Conservation (phyloP, 2,797 vertebrate genomes). For the Podarcis siculus region DNA sequence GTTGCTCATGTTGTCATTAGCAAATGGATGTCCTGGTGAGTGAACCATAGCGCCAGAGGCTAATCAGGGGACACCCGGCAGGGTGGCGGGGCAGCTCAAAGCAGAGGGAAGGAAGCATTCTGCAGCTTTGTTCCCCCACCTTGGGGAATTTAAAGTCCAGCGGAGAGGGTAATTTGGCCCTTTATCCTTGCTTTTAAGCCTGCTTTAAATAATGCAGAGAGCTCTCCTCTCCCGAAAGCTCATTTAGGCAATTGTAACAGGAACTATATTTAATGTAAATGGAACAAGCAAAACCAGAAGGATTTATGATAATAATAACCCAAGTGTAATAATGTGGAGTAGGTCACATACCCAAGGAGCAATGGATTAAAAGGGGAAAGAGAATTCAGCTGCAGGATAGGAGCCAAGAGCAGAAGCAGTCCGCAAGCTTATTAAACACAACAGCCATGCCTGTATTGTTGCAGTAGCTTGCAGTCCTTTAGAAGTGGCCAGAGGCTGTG, state of each 20-base stretch:
- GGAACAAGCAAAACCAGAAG: slow-evolving; percentile 62
- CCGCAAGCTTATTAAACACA: slow-evolving; percentile 64
- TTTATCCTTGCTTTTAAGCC: neutral
- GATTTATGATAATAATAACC: slow-evolving; percentile 73
- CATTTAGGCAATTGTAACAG: slow-evolving; percentile 62
- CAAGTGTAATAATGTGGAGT: slow-evolving; percentile 61
- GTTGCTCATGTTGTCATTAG: neutral
- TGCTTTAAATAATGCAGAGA: slow-evolving; percentile 59
- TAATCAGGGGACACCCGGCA: neutral
- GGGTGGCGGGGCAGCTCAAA: neutral
- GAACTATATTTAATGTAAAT: slow-evolving; percentile 69
- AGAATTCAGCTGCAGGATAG: slow-evolving; percentile 62
- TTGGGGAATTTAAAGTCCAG: neutral
- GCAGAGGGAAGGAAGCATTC: neutral
- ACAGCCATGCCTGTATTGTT: slow-evolving; percentile 39
- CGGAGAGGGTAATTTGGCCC: slow-evolving; percentile 20
- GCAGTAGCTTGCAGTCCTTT: neutral
- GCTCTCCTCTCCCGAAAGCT: slow-evolving; percentile 60
- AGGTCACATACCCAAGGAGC: slow-evolving; percentile 68
- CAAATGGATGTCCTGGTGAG: neutral
- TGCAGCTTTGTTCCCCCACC: neutral
- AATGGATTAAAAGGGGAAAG: slow-evolving; percentile 56
- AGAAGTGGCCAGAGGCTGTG: neutral
- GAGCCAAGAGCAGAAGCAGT: neutral
- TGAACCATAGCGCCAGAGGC: neutral